Conservation (phyloP, 1,140 invertebrate species). For the Araneus ventricosus region DNA sequence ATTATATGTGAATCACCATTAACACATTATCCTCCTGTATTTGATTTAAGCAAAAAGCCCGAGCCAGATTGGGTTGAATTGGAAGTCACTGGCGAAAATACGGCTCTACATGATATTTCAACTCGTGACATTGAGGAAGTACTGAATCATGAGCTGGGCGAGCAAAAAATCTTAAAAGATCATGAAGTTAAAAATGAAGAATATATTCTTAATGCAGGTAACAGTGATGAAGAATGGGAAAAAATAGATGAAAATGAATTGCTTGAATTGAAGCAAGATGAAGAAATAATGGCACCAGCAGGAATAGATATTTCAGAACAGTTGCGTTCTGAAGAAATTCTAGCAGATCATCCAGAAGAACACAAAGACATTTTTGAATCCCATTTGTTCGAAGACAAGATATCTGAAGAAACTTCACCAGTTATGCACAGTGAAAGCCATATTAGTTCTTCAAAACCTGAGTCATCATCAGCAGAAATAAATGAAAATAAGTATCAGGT, state of each 20-base stretch:
- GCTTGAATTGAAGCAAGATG: neutral
- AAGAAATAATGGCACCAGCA: neutral
- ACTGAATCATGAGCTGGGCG: neutral
- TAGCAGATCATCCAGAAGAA: neutral
- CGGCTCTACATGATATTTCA: neutral
- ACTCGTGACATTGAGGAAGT: neutral
- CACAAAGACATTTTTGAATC: neutral
- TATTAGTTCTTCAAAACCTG: neutral
- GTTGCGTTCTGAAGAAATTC: neutral
- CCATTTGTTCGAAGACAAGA: neutral
- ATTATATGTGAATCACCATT: constrained; percentile 31
- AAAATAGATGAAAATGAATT: constrained; percentile 63
- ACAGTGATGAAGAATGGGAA: constrained; percentile 68
- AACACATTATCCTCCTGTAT: constrained; percentile 59
- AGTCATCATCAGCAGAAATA: neutral
- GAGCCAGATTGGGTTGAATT: constrained; percentile 55
- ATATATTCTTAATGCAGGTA: neutral
- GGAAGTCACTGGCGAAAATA: neutral
- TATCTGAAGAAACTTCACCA: neutral
- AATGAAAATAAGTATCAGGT: neutral
- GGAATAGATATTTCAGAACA: neutral
- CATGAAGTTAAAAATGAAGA: neutral
- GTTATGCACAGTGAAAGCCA: neutral
- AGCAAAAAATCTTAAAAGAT: neutral
- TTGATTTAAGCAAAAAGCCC: constrained; percentile 40